Conservation (phyloP, 2,888 invertebrate genomes). For the Andrena haemorrhoa region DNA sequence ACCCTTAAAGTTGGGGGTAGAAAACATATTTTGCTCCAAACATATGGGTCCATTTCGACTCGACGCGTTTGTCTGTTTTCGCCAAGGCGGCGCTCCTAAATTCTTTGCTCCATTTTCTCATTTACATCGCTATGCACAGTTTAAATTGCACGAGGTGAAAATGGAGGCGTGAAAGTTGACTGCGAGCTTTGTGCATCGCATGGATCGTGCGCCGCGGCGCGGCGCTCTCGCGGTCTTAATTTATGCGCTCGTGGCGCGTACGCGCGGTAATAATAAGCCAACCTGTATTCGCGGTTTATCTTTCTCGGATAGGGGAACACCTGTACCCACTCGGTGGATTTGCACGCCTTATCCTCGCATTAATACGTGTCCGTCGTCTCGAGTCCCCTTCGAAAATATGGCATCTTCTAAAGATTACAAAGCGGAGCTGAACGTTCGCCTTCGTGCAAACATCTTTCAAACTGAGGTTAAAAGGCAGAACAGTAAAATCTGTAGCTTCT, state of each 20-base stretch:
- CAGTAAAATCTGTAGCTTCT: too few species aligned
- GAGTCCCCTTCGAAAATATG: background rate
- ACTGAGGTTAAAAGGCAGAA: too few species aligned
- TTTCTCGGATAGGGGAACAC: conserved; percentile 28
- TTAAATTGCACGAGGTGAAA: conserved; percentile 14
- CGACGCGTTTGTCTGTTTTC: too few species aligned
- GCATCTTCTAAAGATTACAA: too few species aligned
- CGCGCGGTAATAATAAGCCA: background rate
- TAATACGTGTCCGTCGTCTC: background rate
- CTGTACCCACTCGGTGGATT: conserved; percentile 19
- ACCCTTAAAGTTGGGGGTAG: too few species aligned
- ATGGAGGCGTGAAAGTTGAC: conserved; percentile 22
- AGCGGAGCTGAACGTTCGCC: too few species aligned
- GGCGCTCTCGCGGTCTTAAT: conserved; percentile 23
- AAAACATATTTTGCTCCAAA: too few species aligned
- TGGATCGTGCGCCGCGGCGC: background rate
- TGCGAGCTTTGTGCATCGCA: background rate
- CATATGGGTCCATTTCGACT: too few species aligned
- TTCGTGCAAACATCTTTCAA: too few species aligned
- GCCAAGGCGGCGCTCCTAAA: too few species aligned
- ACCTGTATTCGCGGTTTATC: conserved; percentile 21
- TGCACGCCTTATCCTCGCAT: conserved; percentile 5
- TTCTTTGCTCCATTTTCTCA: too few species aligned
- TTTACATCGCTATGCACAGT: background rate
- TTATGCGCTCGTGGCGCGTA: conserved; percentile 1